Conservation (phyloP, 1,140 invertebrate genomes). For the Zaprionus tsacasi region DNA sequence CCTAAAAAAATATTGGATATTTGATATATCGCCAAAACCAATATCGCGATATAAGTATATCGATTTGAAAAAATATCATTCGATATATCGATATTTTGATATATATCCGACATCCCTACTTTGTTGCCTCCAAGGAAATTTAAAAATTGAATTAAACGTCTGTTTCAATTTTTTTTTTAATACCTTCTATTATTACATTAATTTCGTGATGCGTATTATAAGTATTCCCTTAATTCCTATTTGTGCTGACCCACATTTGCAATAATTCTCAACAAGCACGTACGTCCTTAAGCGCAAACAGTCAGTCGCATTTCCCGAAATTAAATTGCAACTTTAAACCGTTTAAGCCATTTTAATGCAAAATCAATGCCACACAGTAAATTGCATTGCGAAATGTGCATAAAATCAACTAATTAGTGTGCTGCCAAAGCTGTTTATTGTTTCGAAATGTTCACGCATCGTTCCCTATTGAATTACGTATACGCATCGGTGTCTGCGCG, state of each 20-base stretch:
- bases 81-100: no score
- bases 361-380: constrained; percentile 54
- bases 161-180: not conserved
- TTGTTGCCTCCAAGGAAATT: not conserved
- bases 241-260: not conserved
- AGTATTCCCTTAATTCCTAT: not conserved
- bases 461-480: not conserved
- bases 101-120: not conserved
- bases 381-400: constrained; percentile 55
- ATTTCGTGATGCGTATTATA: not conserved
- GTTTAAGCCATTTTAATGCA: constrained; percentile 42
- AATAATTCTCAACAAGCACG: not conserved
- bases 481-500: not conserved
- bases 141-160: not conserved
- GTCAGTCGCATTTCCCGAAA: not conserved
- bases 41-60: no score
- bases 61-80: no score
- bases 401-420: constrained; percentile 66
- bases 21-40: no score
- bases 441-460: constrained; percentile 27
- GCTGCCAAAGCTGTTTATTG: constrained; percentile 68
- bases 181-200: not conserved
- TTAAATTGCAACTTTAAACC: constrained; percentile 12
- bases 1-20: no score
- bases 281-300: not conserved